Evolutionary conservation across 2,797 vertebrate genomes (phyloP).

Genomic region (Gallinago stenura): DNA sequence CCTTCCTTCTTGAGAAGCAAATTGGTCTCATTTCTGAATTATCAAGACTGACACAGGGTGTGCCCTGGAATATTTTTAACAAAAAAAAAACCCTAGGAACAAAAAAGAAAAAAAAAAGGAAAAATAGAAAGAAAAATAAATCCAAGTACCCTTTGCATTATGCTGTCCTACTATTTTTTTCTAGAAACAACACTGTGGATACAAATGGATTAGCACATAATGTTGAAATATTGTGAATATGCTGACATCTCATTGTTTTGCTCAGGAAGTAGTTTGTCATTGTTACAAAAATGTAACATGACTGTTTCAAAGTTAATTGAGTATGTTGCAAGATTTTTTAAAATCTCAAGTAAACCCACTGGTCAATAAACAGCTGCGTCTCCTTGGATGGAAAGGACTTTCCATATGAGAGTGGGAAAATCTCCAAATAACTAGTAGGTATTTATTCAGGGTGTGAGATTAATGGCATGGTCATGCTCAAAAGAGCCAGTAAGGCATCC

Average conservation of each 20-base stretch:
- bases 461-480: neutral
- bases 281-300: neutral
- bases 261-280: conserved; percentile 62
- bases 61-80: neutral
- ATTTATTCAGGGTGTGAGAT: neutral
- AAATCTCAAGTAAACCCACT: neutral
- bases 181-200: conserved; percentile 8
- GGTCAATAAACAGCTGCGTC: neutral
- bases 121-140: neutral
- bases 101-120: neutral
- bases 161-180: neutral
- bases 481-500: neutral
- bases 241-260: conserved; percentile 68
- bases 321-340: conserved; percentile 24
- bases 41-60: neutral
- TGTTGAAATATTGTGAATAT: conserved; percentile 55
- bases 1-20: neutral
- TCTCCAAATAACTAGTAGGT: neutral
- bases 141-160: neutral
- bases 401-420: neutral
- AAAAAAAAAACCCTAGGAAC: neutral
- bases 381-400: neutral
- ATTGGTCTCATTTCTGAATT: neutral
- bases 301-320: conserved; percentile 41
- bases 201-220: conserved; percentile 46